phyloP scores from a whole-genome alignment of 2,113 vertebrate species.

The Furnarius figulus region DNA sequence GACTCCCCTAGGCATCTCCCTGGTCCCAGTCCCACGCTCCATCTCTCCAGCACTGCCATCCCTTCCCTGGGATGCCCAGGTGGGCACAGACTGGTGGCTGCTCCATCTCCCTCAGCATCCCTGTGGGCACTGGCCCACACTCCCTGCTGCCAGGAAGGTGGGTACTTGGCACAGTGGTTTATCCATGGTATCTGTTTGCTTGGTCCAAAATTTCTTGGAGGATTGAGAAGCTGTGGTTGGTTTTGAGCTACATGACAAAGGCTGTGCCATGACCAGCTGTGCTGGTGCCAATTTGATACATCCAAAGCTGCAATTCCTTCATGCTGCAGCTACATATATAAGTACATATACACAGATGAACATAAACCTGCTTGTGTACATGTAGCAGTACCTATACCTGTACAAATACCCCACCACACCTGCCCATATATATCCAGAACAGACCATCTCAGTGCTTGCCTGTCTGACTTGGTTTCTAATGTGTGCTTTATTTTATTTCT shows the following conservation, averaged over 20 bases:
- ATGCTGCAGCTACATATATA: neutral
- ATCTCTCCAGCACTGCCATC: neutral
- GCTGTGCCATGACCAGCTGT: neutral
- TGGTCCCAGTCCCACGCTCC: rapidly evolving
- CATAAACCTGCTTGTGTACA: no score
- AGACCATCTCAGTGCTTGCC: neutral
- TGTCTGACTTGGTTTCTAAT: neutral
- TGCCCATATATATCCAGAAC: neutral
- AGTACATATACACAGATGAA: neutral
- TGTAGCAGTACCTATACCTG: rapidly evolving
- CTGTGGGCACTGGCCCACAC: neutral
- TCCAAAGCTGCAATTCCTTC: neutral
- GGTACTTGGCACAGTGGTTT: neutral
- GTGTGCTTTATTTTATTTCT: neutral
- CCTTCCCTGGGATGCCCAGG: neutral
- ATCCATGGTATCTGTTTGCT: neutral
- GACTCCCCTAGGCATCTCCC: neutral
- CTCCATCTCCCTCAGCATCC: neutral
- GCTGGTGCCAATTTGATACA: neutral
- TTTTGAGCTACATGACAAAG: neutral
- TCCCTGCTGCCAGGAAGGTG: neutral
- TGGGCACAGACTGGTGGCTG: rapidly evolving
- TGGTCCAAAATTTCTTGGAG: neutral
- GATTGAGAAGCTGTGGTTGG: neutral
- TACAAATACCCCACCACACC: rapidly evolving